phyloP scores from a whole-genome alignment of 1,140 invertebrate species.

The Oryzaephilus surinamensis region DNA sequence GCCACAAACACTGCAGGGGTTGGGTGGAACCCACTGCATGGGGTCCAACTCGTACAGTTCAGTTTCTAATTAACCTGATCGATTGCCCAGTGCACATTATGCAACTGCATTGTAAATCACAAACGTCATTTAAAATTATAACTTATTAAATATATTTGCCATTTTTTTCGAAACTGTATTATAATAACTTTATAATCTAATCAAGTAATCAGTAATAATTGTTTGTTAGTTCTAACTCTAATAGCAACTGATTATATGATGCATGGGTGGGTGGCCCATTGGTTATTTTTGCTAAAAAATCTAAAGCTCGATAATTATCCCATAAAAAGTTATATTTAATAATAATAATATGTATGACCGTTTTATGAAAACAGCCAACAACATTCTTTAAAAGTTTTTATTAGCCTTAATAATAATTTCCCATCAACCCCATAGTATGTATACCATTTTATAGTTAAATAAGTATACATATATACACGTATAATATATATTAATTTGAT shows the following conservation, averaged over 20 bases:
- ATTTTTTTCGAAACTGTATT: conserved; percentile 4
- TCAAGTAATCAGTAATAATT: conserved; percentile 4
- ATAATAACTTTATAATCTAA: conserved; percentile 2
- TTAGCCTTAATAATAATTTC: too few relatives aligned
- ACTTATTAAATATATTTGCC: conserved; percentile 9
- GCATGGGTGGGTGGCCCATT: too few relatives aligned
- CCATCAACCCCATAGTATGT: too few relatives aligned
- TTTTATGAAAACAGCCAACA: too few relatives aligned
- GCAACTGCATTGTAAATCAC: conserved; percentile 23
- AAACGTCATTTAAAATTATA: conserved; percentile 13
- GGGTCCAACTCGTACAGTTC: conserved; percentile 10
- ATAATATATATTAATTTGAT: too few relatives aligned
- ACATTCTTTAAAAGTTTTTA: too few relatives aligned
- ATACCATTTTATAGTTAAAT: too few relatives aligned
- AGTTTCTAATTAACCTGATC: conserved; percentile 21
- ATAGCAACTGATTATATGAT: not conserved
- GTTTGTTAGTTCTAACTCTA: not conserved
- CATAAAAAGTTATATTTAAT: too few relatives aligned
- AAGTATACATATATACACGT: too few relatives aligned
- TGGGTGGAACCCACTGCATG: conserved; percentile 13
- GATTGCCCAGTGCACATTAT: conserved; percentile 17
- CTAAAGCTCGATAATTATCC: too few relatives aligned
- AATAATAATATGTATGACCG: too few relatives aligned
- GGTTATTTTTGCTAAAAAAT: too few relatives aligned
- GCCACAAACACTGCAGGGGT: conserved; percentile 6